Conservation (phyloP, 2,797 vertebrate species). For the Chrysocyon brachyurus region DNA sequence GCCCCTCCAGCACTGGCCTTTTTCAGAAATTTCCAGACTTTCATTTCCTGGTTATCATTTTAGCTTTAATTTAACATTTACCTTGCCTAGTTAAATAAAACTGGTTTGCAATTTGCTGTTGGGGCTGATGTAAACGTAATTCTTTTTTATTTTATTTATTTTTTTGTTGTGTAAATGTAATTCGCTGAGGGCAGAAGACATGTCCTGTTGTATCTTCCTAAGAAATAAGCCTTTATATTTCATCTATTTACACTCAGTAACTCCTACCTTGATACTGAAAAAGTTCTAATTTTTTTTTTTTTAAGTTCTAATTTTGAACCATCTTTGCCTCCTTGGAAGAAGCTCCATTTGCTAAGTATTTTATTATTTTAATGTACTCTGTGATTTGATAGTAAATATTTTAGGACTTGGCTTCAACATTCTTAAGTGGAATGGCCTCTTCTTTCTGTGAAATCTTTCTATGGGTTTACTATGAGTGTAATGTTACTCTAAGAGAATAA, state of each 20-base stretch:
- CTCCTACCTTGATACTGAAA: neutral
- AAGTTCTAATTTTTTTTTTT: neutral
- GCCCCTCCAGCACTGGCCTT: neutral
- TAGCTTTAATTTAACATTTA: neutral
- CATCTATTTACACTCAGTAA: neutral
- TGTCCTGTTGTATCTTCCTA: neutral
- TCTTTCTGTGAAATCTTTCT: neutral
- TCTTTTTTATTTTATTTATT: neutral
- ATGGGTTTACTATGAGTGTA: neutral
- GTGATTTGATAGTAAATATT: neutral
- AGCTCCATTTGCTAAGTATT: neutral
- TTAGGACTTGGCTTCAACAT: conserved; percentile 28
- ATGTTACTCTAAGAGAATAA: neutral
- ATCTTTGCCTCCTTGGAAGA: neutral
- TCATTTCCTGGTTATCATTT: neutral
- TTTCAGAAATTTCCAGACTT: neutral
- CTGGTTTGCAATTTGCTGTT: neutral
- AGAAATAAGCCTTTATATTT: neutral
- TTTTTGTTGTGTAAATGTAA: neutral
- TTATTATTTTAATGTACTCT: neutral
- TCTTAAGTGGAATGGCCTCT: neutral
- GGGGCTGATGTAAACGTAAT: neutral
- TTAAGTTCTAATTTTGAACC: neutral
- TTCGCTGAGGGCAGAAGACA: neutral
- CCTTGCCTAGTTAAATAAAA: neutral